These are phyloP conservation scores for Yponomeuta sedellus DNA, from an alignment of 2,888 invertebrate genomes.

Conservation along the genomic window DNA sequence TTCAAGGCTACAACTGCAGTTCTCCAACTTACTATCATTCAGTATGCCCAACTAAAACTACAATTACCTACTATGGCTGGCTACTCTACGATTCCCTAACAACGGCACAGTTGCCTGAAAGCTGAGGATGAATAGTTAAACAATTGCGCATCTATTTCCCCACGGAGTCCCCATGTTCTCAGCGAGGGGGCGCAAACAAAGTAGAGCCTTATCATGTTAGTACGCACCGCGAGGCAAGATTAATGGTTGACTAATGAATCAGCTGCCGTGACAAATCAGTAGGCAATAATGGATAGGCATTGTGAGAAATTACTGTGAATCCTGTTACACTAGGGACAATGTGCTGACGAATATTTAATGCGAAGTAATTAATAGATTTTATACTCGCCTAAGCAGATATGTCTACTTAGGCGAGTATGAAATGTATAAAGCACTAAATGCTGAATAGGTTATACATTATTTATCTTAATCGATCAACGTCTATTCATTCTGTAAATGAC, in stretches of 20 bases:
- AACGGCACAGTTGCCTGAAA: not conserved
- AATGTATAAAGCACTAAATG: too few relatives aligned
- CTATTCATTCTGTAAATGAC: too few relatives aligned
- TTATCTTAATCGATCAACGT: too few relatives aligned
- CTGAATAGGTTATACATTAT: too few relatives aligned
- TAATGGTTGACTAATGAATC: slow-evolving; percentile 66
- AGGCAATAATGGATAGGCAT: slow-evolving; percentile 59
- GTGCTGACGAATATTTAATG: not conserved
- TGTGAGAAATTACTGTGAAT: slow-evolving; percentile 24
- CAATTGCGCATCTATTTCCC: slow-evolving; percentile 1
- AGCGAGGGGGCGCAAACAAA: slow-evolving; percentile 9
- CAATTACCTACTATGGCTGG: not conserved
- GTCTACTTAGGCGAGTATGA: too few relatives aligned
- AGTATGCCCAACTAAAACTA: not conserved
- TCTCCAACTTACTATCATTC: not conserved
- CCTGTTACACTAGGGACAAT: not conserved
- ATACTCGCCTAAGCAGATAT: not conserved
- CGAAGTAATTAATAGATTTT: not conserved
- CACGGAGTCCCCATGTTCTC: not conserved
- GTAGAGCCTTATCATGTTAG: slow-evolving; percentile 15
- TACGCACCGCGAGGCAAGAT: slow-evolving; percentile 43
- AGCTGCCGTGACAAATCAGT: slow-evolving; percentile 68
- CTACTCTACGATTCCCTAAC: not conserved
- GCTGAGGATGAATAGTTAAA: not conserved
- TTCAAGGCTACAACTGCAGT: not conserved